A percentile compares a stretch with the other conserved stretches of the same genome.
These are phyloP conservation scores for Pontoporia blainvillei DNA, from an alignment of 2,113 vertebrate species.

Conservation along the genomic window DNA sequence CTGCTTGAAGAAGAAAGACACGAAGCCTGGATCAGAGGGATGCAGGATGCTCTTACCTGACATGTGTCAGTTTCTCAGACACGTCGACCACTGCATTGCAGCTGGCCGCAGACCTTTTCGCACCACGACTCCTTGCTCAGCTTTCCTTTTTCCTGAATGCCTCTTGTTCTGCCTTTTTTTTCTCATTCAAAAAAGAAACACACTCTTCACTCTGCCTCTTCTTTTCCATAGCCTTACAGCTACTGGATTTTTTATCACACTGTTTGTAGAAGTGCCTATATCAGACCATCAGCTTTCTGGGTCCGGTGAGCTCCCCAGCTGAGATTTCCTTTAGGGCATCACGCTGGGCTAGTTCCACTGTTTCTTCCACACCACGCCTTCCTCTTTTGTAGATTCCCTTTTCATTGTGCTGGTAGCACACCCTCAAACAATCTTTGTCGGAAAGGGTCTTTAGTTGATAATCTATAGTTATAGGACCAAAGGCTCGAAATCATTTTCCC, in stretches of 20 bases:
- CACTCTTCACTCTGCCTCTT: not conserved
- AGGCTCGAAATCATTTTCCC: not conserved
- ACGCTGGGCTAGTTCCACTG: no score
- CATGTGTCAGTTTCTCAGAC: fast-evolving
- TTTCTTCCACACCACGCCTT: not conserved
- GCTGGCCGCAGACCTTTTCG: not conserved
- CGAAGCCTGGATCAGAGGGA: not conserved
- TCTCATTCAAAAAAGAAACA: not conserved
- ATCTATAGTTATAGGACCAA: not conserved
- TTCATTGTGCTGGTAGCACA: not conserved
- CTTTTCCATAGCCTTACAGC: not conserved
- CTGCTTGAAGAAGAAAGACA: not conserved
- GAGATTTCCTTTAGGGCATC: not conserved
- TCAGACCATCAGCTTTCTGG: not conserved
- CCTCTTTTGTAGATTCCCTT: not conserved
- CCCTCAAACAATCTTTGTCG: not conserved
- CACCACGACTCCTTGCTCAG: not conserved
- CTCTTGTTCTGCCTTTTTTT: not conserved
- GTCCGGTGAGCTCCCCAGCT: not conserved
- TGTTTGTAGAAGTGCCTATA: not conserved
- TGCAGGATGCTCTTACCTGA: not conserved
- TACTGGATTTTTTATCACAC: not conserved
- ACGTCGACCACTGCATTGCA: not conserved
- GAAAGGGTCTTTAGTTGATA: not conserved
- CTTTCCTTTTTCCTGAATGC: not conserved